phyloP scores from a whole-genome alignment of 2,888 invertebrate species.

The Conops quadrifasciatus region DNA sequence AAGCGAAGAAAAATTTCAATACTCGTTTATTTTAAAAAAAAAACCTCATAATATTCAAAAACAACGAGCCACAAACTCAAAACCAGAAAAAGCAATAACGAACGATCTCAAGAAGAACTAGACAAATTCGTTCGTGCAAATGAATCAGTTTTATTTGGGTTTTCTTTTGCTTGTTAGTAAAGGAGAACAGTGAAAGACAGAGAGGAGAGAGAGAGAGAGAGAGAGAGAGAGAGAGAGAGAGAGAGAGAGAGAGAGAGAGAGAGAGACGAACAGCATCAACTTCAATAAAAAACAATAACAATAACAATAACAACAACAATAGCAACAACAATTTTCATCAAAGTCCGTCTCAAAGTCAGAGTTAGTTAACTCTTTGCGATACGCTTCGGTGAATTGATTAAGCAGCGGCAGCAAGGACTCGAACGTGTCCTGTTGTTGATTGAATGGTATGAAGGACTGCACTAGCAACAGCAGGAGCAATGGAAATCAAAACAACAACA shows the following conservation, averaged over 20 bases:
- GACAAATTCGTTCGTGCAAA: not conserved
- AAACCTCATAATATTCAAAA: not conserved
- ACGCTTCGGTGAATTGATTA: constrained; percentile 34
- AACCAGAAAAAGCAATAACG: not conserved
- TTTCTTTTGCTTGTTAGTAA: too few species aligned
- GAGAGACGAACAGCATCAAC: constrained; percentile 10
- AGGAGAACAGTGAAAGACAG: not conserved
- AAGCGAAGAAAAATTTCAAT: too few species aligned
- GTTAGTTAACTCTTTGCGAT: constrained; percentile 33
- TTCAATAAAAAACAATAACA: constrained; percentile 14
- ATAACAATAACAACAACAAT: constrained; percentile 26
- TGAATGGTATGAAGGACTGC: constrained; percentile 28
- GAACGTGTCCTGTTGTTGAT: constrained; percentile 31
- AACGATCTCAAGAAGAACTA: not conserved
- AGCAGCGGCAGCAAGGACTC: constrained; percentile 31
- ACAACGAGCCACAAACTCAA: not conserved
- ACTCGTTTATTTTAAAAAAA: not conserved
- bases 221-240: not conserved
- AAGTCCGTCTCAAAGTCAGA: constrained; percentile 16
- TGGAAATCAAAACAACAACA: not conserved
- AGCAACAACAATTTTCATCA: not conserved
- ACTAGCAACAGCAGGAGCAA: constrained; percentile 24
- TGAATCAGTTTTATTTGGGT: not conserved
- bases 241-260: too few species aligned
- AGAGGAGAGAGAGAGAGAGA: not conserved